Evolutionary conservation across 2,113 vertebrate genomes (phyloP), one percentile per base, ranked within the genome.

Genomic region (Sebastes fasciatus): DNA sequence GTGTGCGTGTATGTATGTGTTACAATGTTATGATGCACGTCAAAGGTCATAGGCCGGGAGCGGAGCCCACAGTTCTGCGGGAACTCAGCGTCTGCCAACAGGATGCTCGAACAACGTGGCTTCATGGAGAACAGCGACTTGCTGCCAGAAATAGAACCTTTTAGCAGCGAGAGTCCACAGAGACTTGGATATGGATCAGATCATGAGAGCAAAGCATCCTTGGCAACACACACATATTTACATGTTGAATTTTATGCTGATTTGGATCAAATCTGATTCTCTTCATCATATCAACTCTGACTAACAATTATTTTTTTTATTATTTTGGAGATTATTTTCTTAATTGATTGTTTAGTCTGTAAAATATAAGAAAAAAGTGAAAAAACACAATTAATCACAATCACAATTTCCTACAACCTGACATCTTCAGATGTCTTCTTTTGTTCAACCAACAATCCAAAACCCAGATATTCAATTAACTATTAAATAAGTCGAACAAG

Each of bases 61-160:
- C 16, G 8, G 57, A 86, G 86, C 84, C 74, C 74, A 63, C 74
- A n/a, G 65, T 62, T 77, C 77, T 71, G 77, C 1, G 40, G 78
- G 74, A 85, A 34, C 57, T 68, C 74, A 65, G 62, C 14, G 6
- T 79, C 77, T 82, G 79, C 74, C 86, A 89, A 79, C 82, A 80
- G 80, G 78, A 88, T 68, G 80, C 72, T 74, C 8, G 10, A 81
- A 74, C 21, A 21, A 85, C 48, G 69, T 75, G 86, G 77, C 67
- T 80, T 83, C 75, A 85, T 64, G 46, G 75, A 63, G 83, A 84
- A 68, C 80, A 48, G 64, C 55, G 8, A 52, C 57, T 62, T 68
- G 26, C 68, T 71, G 80, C 85, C 89, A 89, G 65, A 88, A 93
- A 93, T 89, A 91, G 88, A 86, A 74, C n/a, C 78, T 87, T 86